Evolutionary conservation across 1,140 invertebrate species (phyloP), one percentile per base, ranked within the genome.

Genomic region (Cotesia typhae): DNA sequence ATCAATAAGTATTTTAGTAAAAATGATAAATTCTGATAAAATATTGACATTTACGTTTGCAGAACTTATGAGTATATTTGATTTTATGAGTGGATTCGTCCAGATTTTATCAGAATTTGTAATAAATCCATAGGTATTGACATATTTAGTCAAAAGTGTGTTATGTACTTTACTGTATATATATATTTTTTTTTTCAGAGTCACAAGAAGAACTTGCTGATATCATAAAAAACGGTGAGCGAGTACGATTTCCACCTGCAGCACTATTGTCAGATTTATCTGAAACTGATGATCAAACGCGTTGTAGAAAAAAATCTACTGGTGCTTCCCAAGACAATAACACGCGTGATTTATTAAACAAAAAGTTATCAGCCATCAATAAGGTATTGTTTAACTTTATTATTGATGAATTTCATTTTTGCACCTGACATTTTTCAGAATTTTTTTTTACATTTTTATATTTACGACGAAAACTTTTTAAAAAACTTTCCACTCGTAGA

Each of bases 201-300:
- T 14, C 53, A 57, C 9, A 20, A 57, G 53, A 57, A 14, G 53
- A 20, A 57, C 53, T 57, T 20, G 17, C 9, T 20, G 12, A 57
- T 14, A n/a, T 57, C 53, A 20, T 57, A n/a, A 57, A 57, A 14
- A 57, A 57, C 12, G 53, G 53, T n/a, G 53, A n/a, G 53, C 53
- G 53, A 57, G 12, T 57, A n/a, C 5, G 53, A 57, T 14, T 57
- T 57, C 53, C 53, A 57, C 53, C 53, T 14, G 53, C 53, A 20
- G 53, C 53, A 57, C 5, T 57, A 57, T 57, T 57, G 1, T 57
- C 53, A 57, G 53, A 57, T n/a, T 20, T 57, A 57, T 57, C 53
- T 57, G 53, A 57, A 57, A 6, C 17, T 14, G 53, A 57, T 57
- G 53, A 57, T 20, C n/a, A 57, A 57, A n/a, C 17, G 53, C n/a